Evolutionary conservation across 2,113 vertebrate genomes (phyloP).

Genomic region (Parus major): DNA sequence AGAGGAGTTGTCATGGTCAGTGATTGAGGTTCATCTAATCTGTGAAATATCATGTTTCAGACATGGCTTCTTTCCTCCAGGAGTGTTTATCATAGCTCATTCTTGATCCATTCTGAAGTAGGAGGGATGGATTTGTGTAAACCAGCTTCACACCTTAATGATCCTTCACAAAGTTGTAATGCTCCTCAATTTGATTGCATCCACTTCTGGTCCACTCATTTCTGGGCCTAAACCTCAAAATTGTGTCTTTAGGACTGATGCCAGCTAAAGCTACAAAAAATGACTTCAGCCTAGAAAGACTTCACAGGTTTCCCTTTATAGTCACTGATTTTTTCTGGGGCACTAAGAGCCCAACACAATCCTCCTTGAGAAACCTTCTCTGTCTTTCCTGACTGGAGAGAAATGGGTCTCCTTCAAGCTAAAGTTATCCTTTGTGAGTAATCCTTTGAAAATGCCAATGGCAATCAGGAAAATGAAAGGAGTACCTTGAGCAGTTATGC

Average conservation of each 20-base stretch:
- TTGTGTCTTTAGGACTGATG: not conserved
- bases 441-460: not conserved
- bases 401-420: not conserved
- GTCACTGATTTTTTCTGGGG: not conserved
- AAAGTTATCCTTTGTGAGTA: not conserved
- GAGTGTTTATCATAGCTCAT: not conserved
- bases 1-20: not conserved
- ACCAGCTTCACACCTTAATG: not conserved
- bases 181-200: fast-evolving
- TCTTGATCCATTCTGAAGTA: fast-evolving
- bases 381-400: not conserved
- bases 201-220: not conserved
- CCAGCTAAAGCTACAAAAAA: not conserved
- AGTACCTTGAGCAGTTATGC: not conserved
- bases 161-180: not conserved
- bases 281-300: not conserved
- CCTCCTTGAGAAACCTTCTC: not conserved
- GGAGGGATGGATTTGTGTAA: not conserved
- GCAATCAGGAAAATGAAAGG: not conserved
- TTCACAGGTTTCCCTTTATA: not conserved
- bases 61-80: not conserved
- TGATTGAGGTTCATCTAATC: not conserved
- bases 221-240: not conserved
- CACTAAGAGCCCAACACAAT: not conserved
- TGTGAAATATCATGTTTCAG: not conserved